These are phyloP conservation scores for Cuniculus paca DNA, from an alignment of 2,797 vertebrate species.

Conservation along the genomic window DNA sequence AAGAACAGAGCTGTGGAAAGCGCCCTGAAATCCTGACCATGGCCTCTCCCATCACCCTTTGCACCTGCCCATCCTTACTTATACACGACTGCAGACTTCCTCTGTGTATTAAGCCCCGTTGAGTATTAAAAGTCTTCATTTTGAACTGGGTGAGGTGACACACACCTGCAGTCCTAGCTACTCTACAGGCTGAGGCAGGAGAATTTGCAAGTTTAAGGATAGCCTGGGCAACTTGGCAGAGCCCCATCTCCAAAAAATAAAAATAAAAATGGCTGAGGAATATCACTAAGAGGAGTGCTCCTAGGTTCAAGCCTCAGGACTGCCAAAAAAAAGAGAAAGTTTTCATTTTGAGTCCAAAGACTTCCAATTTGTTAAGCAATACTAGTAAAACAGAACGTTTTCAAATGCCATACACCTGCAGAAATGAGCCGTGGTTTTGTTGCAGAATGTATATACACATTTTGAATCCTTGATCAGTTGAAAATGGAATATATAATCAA, in stretches of 20 bases:
- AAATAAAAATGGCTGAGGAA: background rate
- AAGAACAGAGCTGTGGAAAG: background rate
- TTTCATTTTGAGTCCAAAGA: background rate
- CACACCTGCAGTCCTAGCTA: background rate
- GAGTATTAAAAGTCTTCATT: background rate
- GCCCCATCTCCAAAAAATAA: background rate
- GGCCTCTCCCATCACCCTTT: rapidly evolving
- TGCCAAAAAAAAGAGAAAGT: background rate
- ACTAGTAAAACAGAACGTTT: conserved; percentile 27
- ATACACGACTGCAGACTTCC: background rate
- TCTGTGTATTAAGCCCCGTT: background rate
- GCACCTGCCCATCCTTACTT: background rate
- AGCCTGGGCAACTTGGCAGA: background rate
- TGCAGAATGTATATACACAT: background rate
- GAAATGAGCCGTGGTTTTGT: background rate
- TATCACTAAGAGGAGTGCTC: background rate
- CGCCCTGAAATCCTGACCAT: background rate
- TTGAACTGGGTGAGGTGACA: background rate
- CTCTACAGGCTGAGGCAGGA: background rate
- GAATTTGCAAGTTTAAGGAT: background rate
- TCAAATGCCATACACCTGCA: background rate
- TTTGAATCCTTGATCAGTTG: background rate
- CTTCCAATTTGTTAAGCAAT: background rate
- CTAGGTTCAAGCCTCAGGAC: background rate
- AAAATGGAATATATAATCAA: conserved; percentile 29